Conservation (phyloP, 2,113 vertebrate species). For the Daphoenositta chrysoptera region DNA sequence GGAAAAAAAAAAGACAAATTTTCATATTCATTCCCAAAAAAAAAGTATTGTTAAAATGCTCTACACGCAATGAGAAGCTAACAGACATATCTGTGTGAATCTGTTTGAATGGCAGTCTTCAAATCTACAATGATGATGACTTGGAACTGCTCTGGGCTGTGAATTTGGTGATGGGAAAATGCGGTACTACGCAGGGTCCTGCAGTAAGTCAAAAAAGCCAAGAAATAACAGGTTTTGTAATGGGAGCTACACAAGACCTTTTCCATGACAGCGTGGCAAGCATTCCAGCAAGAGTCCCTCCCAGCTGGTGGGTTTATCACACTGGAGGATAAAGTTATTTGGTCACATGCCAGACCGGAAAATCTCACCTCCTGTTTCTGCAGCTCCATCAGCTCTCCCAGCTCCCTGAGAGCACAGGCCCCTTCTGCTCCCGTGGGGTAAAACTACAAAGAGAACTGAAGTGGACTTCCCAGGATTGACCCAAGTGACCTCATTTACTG, state of each 20-base stretch:
- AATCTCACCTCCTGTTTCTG: background rate
- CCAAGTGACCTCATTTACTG: background rate
- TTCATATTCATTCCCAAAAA: background rate
- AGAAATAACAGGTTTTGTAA: background rate
- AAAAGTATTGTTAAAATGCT: background rate
- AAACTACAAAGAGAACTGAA: background rate
- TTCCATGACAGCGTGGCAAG: background rate
- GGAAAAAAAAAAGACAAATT: background rate
- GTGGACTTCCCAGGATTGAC: background rate
- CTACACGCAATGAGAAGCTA: background rate
- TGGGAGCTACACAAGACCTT: background rate
- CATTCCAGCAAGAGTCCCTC: background rate
- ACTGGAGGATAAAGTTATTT: background rate
- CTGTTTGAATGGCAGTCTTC: background rate
- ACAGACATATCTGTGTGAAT: background rate
- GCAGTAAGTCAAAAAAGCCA: background rate
- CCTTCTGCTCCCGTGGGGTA: background rate
- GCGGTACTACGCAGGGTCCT: background rate
- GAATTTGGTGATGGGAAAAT: background rate
- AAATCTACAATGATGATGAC: background rate
- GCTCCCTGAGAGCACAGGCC: background rate
- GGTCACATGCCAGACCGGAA: background rate
- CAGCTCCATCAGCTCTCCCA: background rate
- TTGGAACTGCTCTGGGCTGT: background rate
- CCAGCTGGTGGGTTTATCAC: background rate